Conservation (phyloP, 1,140 invertebrate species). For the Condylostylus longicornis region DNA sequence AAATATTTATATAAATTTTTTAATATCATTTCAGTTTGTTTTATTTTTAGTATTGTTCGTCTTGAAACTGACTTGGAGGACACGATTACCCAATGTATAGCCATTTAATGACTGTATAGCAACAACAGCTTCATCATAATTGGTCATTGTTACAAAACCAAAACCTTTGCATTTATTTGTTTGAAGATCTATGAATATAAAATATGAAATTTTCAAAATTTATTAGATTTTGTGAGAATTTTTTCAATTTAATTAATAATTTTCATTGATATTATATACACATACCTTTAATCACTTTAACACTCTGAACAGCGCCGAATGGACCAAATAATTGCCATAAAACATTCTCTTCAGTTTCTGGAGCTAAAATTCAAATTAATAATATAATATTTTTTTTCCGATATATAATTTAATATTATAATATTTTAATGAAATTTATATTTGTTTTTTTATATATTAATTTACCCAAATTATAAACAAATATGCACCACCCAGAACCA, state of each 20-base stretch:
- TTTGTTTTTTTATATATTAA: too few species aligned
- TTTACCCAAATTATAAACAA: constrained; percentile 99
- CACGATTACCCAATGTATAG: constrained; percentile 84
- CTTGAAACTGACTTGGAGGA: constrained; percentile 94
- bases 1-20: constrained; percentile 1
- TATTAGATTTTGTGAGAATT: too few species aligned
- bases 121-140: constrained; percentile 91
- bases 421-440: too few species aligned
- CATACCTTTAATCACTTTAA: constrained; percentile 73
- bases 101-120: constrained; percentile 93
- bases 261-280: too few species aligned
- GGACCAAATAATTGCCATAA: constrained; percentile 88
- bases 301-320: constrained; percentile 91
- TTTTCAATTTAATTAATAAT: too few species aligned
- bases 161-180: constrained; percentile 98
- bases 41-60: constrained; percentile 72
- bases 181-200: constrained; percentile 77
- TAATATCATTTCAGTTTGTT: constrained; percentile 3
- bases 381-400: too few species aligned
- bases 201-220: too few species aligned
- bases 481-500: constrained; percentile 84
- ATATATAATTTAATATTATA: too few species aligned
- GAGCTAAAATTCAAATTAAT: too few species aligned
- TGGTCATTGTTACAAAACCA: constrained; percentile 96
- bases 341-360: constrained; percentile 91